Conservation (phyloP, 2,113 vertebrate genomes). For the Typhlomys cinereus region DNA sequence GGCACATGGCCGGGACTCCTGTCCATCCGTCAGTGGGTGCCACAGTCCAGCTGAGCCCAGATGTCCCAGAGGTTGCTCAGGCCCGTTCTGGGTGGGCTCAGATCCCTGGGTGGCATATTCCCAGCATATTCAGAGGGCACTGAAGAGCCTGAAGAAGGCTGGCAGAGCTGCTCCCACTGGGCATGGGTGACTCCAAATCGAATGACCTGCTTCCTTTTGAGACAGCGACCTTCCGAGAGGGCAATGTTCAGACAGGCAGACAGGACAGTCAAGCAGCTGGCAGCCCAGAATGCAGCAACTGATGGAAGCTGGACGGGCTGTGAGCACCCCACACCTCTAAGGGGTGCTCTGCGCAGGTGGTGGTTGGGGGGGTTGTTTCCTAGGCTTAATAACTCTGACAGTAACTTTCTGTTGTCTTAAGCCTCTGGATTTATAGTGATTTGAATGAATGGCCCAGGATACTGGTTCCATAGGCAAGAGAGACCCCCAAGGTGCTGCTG, state of each 20-base stretch:
- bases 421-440: neutral
- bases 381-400: neutral
- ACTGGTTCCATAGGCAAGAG: neutral
- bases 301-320: neutral
- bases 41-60: neutral
- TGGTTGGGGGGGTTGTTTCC: too few species aligned
- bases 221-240: neutral
- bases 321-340: too few species aligned
- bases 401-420: neutral
- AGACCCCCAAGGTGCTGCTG: neutral
- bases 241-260: neutral
- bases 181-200: neutral
- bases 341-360: too few species aligned
- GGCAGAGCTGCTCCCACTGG: neutral
- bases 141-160: rapidly evolving
- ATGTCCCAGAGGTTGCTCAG: neutral
- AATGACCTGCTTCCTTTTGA: neutral
- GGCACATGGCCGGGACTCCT: too few species aligned
- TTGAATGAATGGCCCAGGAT: neutral
- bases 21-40: neutral
- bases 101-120: too few species aligned
- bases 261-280: neutral
- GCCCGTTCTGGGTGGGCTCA: neutral
- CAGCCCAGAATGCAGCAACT: neutral
- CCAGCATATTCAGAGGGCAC: rapidly evolving